Percentiles rank a stretch among this genome's conserved stretches.
Evolutionary conservation across 1,140 invertebrate species (phyloP).

Genomic region (Trichogramma pretiosum): DNA sequence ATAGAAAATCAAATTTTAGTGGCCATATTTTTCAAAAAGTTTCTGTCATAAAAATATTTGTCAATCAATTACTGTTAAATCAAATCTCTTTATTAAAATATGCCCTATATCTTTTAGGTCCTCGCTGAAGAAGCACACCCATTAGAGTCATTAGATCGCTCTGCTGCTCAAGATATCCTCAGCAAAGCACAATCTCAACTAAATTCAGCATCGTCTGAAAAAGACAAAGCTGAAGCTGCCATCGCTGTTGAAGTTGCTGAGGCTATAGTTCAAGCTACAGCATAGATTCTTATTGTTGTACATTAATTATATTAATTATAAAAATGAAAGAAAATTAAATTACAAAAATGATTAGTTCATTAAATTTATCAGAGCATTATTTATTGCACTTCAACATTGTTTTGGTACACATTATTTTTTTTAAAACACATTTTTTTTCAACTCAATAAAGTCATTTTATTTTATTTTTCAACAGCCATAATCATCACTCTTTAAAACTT

Average conservation of each 20-base stretch:
- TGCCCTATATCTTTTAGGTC: slow-evolving; percentile 61
- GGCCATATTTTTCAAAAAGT: neutral
- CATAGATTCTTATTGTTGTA: slow-evolving; percentile 44
- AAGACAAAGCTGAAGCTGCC: slow-evolving; percentile 83
- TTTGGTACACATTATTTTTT: slow-evolving; percentile 8
- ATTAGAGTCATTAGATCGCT: slow-evolving; percentile 74
- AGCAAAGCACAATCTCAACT: slow-evolving; percentile 77
- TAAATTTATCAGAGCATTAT: slow-evolving; percentile 15
- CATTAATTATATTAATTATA: slow-evolving; percentile 18
- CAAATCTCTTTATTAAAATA: too few relatives aligned
- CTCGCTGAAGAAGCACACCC: slow-evolving; percentile 94
- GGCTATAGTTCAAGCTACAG: slow-evolving; percentile 77
- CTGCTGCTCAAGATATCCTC: slow-evolving; percentile 73
- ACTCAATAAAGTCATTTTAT: slow-evolving; percentile 24
- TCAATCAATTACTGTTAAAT: neutral
- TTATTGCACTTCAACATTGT: slow-evolving; percentile 9
- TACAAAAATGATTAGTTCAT: slow-evolving; percentile 1
- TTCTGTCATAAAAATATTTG: neutral
- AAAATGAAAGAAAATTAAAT: too few relatives aligned
- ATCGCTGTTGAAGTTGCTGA: slow-evolving; percentile 94
- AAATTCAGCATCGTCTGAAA: slow-evolving; percentile 68
- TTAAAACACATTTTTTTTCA: slow-evolving; percentile 8
- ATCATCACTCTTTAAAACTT: too few relatives aligned
- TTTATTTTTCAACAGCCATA: too few relatives aligned
- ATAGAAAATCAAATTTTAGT: too few relatives aligned